A percentile compares a stretch with the other conserved stretches of the same genome.
Evolutionary conservation across 1,140 invertebrate species (phyloP).

Genomic region (Drosophila sp.): DNA sequence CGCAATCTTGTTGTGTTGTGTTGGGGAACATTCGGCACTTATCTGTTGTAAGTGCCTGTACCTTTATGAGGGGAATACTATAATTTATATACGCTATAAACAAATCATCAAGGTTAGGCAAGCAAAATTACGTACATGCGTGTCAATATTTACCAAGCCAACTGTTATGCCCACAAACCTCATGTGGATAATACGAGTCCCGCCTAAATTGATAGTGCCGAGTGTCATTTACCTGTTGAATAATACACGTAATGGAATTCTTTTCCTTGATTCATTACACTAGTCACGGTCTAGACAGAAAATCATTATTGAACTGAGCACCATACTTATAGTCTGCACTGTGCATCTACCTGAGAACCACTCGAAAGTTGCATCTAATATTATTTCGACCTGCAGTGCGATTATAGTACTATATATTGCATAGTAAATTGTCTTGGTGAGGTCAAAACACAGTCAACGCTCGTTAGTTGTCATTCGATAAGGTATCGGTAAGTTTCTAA

Average conservation of each 20-base stretch:
- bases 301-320: constrained; percentile 31
- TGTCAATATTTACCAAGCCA: constrained; percentile 15
- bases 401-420: background rate
- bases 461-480: constrained; percentile 3
- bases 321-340: constrained; percentile 26
- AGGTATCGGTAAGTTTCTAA: background rate
- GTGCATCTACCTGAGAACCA: constrained; percentile 17
- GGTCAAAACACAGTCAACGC: constrained; percentile 1
- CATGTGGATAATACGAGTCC: background rate
- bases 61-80: constrained; percentile 35
- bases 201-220: constrained; percentile 8
- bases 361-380: constrained; percentile 5
- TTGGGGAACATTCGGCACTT: constrained; percentile 21
- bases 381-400: background rate
- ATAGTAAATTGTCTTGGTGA: constrained; percentile 25
- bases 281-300: constrained; percentile 8
- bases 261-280: background rate
- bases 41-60: constrained; percentile 24
- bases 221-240: constrained; percentile 2
- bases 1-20: constrained; percentile 5
- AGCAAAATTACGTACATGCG: constrained; percentile 12
- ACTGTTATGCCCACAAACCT: background rate
- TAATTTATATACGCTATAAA: constrained; percentile 38
- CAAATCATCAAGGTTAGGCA: constrained; percentile 18
- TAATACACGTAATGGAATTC: background rate